Base-by-base conservation (phyloP, 1,140 invertebrate species). In the Neomicropteryx cornuta region DNA sequence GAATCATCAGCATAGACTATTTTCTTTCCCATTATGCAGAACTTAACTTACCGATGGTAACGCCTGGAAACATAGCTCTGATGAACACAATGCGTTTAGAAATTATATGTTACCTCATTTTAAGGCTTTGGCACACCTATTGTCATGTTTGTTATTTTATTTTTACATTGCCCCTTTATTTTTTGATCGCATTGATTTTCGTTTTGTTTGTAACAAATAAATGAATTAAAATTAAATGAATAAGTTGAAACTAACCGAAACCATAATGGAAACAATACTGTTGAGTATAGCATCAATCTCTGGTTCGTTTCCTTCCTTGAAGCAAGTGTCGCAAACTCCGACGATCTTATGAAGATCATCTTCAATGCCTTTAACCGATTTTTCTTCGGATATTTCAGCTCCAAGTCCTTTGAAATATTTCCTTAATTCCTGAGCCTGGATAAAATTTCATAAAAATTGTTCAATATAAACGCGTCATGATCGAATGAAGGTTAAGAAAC, bases 301-400 rank as follows among this genome's bases (percentile, higher is more conserved):
- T 21, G 57, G 54, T 62, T 88, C 84, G 55, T 79, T 81, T 2
- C 77, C 77, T 54, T 87, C 87, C 52, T 87, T 86, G 60, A 94
- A 94, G 60, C 87, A 91, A 30, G 85, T 75, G 60, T 94, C 88
- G 58, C 88, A 94, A 5, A 91, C 90, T 36, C 86, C 85, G 53
- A 96, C 92, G 45, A 96, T 92, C 64, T 96, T 90, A 56, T 91
- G 84, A 39, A 96, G 69, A 71, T 96, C 90, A 75, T 91, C 86
- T 59, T 92, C 85, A 47, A 93, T 82, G 6, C 88, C 89, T 67
- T 90, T 89, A 1, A 79, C 73, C 5, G 84, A 84, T 53, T 88
- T 88, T 56, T 94, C 87, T 53, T 87, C 83, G 2, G 87, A 87
- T 47, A 96, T 88, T 68, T 92, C 87, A 18, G 90, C 91, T 20